Base-by-base conservation (phyloP, 2,888 invertebrate genomes). In the Dryococelus australis region DNA sequence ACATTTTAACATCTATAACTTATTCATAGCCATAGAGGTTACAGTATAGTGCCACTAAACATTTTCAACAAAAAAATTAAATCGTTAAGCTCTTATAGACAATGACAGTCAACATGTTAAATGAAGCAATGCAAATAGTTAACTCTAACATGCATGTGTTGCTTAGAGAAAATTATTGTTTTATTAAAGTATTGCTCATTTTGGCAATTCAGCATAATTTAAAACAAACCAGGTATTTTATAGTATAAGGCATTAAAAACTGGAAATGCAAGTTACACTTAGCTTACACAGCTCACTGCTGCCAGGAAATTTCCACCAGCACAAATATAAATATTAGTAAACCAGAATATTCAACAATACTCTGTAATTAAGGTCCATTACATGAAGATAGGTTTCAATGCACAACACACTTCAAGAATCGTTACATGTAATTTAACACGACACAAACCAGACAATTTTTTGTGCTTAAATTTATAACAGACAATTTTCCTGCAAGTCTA, bases 81-180 rank as follows among this genome's bases (percentile, higher is more conserved):
- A 65, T 24, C 10, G 2, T 47, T 16, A 65, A 65, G 65, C 65
- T 65, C 16, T 24, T 24, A 65, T n/a, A 65, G 65, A 65, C n/a
- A 20, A 65, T 65, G 65, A 65, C 65, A 65, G 65, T 65, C 65
- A 65, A 65, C 65, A 65, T 65, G 65, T 65, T 65, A 65, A 65
- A 65, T 65, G n/a, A 65, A 65, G 65, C 65, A 65, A 65, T 65
- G 65, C 65, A 20, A 65, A 65, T 65, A n/a, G 65, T 65, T 65
- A 65, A 65, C 65, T 65, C 65, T 65, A 65, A 65, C 65, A 65
- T 65, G 65, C 65, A 65, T 65, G 65, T 65, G 65, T 65, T 65
- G 65, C 65, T 65, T 20, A 65, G 0, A 65, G 65, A 65, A 8
- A 65, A 65, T n/a, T 0, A 10, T n/a, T 24, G 6, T 65, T n/a